Evolutionary conservation across 2,888 invertebrate genomes (phyloP), one percentile per base, ranked within the genome.

Genomic region (Microdon myrmicae): DNA sequence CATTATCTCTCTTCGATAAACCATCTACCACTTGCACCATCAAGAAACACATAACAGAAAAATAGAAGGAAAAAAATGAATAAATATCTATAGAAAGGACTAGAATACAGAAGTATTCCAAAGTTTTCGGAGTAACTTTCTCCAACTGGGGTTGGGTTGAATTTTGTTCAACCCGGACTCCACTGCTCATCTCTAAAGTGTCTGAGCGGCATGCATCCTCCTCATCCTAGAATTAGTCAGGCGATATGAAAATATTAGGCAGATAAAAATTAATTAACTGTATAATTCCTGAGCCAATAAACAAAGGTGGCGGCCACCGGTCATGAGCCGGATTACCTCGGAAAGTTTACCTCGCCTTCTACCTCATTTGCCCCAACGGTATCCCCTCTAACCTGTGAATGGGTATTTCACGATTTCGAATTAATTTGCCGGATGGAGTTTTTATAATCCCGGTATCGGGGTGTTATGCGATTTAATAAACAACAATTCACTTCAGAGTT

Each of bases 241-340:
- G 58, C 51, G 58, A 64, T 64, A 64, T 64, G 58, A 64, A 58
- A 64, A 58, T 64, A 58, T 64, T 64, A 64, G 64, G 37, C 56
- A 58, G 56, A 64, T 64, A 64, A 64, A 64, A 64, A 64, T 64
- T 64, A 64, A 64, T 64, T 64, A 64, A 64, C 64, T 64, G 64
- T 64, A 53, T 64, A 64, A 64, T 64, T 58, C 64, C 17, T 51
- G 28, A 47, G 43, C 37, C 51, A 58, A 64, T 64, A 64, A 64
- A 64, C 64, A 64, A 64, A 47, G 53, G 19, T 39, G 19, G 16
- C 34, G 13, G 31, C 56, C 56, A 29, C 20, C 13, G 43, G 31
- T n/a, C 10, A 2, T 6, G 4, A n/a, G 16, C 8, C 7, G 51
- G 51, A 56, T 64, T 56, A 64, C 56, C 56, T 51, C 51, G 41